Evolutionary conservation across 2,113 vertebrate species (phyloP).

Genomic region (Urocolius indicus): DNA sequence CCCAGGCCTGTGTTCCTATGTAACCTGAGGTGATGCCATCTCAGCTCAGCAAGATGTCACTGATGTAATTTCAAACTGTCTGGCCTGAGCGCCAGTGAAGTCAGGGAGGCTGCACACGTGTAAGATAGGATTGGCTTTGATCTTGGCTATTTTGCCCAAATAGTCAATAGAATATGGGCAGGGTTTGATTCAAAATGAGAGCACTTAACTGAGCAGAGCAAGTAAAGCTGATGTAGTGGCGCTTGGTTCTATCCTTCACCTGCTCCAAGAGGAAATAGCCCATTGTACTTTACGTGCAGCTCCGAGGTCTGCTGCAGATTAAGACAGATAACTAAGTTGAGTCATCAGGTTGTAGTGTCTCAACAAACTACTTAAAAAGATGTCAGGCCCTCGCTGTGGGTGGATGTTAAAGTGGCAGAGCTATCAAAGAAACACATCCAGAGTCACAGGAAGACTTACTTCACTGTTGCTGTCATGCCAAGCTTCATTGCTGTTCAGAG

Average conservation of each 20-base stretch:
- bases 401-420: background rate
- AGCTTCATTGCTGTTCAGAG: background rate
- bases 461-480: background rate
- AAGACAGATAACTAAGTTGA: slow-evolving; percentile 1
- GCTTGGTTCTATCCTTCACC: background rate
- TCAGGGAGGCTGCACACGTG: background rate
- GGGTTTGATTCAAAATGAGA: background rate
- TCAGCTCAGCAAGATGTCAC: background rate
- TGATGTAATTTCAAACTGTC: slow-evolving; percentile 71
- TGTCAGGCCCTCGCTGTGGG: background rate
- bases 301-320: background rate
- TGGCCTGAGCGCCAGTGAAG: background rate
- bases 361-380: background rate
- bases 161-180: background rate
- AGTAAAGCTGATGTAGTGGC: background rate
- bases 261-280: background rate
- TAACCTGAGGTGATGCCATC: slow-evolving; percentile 52
- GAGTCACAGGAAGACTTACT: background rate
- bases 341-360: slow-evolving; percentile 2
- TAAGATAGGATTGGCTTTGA: background rate
- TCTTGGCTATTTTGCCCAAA: background rate
- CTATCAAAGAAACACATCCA: background rate
- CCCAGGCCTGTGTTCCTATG: background rate
- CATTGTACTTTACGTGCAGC: background rate
- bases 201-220: background rate